Percentiles rank a stretch among this genome's conserved stretches.
Conservation (phyloP, 2,113 vertebrate species). For the Isurus oxyrinchus region DNA sequence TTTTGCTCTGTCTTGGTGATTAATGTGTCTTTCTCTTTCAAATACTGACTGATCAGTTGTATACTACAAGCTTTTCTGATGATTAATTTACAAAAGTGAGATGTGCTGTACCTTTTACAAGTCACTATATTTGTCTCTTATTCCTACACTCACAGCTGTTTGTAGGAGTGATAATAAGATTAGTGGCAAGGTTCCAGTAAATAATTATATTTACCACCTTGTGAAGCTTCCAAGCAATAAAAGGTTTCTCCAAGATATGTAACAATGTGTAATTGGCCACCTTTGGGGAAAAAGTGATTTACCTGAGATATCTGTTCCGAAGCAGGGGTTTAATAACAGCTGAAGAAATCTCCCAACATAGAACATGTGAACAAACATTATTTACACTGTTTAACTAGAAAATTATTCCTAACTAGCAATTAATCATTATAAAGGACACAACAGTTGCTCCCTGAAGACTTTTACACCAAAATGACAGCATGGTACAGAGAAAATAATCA, state of each 20-base stretch:
- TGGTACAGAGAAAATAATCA: background rate
- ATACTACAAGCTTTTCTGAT: background rate
- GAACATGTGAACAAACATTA: background rate
- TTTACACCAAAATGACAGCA: background rate
- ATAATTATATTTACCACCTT: background rate
- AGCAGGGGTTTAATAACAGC: constrained; percentile 1
- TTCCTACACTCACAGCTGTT: background rate
- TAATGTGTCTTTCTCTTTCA: background rate
- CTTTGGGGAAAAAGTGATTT: background rate
- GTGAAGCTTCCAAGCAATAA: background rate
- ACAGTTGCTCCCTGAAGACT: background rate
- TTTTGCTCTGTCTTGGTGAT: background rate
- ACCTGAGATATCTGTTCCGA: background rate
- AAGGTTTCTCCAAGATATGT: constrained; percentile 6
- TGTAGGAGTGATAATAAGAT: background rate
- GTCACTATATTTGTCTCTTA: background rate
- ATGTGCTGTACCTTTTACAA: background rate
- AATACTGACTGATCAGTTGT: background rate
- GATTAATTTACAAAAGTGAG: background rate
- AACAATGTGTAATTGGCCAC: background rate
- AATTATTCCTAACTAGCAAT: constrained; percentile 5
- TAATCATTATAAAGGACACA: background rate
- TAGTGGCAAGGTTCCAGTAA: background rate
- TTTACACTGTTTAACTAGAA: background rate
- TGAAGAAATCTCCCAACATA: background rate